Conservation (phyloP, 2,888 invertebrate genomes). For the Subacronicta megacephala region DNA sequence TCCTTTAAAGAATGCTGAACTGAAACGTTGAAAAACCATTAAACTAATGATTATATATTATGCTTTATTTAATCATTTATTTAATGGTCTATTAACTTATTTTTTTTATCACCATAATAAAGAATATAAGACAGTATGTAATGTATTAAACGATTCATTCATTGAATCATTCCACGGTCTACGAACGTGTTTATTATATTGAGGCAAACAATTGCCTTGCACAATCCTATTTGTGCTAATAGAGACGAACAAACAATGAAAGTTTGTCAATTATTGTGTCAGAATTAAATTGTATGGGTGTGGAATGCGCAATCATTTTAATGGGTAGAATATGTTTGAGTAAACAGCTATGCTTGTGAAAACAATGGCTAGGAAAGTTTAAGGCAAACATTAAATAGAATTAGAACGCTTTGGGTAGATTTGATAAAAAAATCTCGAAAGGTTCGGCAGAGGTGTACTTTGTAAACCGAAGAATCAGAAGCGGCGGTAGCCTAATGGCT, state of each 20-base stretch:
- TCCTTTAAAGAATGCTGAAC: no score
- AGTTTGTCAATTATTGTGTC: conserved; percentile 46
- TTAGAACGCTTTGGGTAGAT: no score
- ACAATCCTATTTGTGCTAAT: conserved; percentile 41
- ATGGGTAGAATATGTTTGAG: neutral
- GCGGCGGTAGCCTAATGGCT: no score
- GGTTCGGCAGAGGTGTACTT: no score
- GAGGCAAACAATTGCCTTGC: conserved; percentile 42
- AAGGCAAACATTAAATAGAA: neutral
- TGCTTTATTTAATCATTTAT: no score
- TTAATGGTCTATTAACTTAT: no score
- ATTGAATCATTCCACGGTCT: conserved; percentile 31
- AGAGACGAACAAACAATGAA: conserved; percentile 45
- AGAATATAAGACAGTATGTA: conserved; percentile 1
- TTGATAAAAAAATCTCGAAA: no score
- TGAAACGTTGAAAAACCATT: no score
- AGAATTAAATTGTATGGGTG: conserved; percentile 43
- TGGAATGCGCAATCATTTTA: conserved; percentile 14
- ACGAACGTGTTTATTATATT: conserved; percentile 48
- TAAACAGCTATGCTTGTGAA: neutral
- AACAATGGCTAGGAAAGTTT: neutral
- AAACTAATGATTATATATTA: no score
- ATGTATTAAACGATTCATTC: conserved; percentile 28
- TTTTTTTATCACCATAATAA: neutral
- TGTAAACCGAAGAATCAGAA: no score